Base-by-base conservation (phyloP, 2,797 vertebrate genomes). In the Sandelia bainsii region DNA sequence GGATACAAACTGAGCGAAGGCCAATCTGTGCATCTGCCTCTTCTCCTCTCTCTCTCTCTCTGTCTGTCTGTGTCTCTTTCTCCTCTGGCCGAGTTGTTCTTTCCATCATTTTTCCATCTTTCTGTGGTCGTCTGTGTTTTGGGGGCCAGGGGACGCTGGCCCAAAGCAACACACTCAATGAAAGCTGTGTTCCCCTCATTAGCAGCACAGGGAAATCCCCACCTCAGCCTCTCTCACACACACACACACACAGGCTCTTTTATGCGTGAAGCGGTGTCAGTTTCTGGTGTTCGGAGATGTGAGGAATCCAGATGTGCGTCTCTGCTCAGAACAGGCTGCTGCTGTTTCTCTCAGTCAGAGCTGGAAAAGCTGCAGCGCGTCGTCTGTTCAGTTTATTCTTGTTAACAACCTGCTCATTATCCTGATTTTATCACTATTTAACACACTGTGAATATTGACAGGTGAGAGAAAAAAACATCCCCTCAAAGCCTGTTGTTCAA, bases 121-220 rank as follows among this genome's bases (percentile, higher is more conserved):
- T 87, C 86, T 67, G 62, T 54, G 69, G 82, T 81, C 62, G 86
- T 90, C 83, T 88, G 85, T 83, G 76, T 81, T 87, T 85, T 62
- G 12, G 39, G 60, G 83, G 78, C 87, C 86, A 85, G 59, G 13
- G 46, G 76, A 81, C 13, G 61, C 65, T 49, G 29, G 79, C 70
- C 80, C 73, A 67, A 49, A 79, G 79, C 57, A 82, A 82, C 81
- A 76, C 79, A 67, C 73, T 89, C 70, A 87, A 86, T 75, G 79
- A 81, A 54, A 69, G 72, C 90, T 90, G 86, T 90, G 88, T 90
- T 91, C 83, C 58, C 82, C 83, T 89, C 88, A 76, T 89, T 87
- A 90, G 77, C 80, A 45, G 78, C 20, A 4, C 12, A 37, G 84
- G 84, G 86, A 89, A 88, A 88, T 39, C 83, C 87, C 87, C 80